Percentiles rank a stretch among this genome's conserved stretches.
These are phyloP conservation scores for Euclidia mi DNA, from an alignment of 2,888 invertebrate species.

Conservation along the genomic window DNA sequence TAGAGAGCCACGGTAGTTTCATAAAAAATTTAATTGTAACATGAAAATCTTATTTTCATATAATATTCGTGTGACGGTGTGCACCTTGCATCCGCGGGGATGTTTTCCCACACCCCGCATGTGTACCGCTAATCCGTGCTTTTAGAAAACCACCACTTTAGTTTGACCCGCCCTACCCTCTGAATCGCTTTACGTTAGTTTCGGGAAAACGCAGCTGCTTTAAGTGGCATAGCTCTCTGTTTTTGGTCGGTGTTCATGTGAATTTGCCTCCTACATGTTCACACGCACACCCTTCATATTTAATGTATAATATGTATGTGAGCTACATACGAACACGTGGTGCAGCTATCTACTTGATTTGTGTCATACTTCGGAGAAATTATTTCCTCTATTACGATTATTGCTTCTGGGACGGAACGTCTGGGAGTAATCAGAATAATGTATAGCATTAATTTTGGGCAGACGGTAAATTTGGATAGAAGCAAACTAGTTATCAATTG, in stretches of 20 bases:
- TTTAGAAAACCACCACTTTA: conserved; percentile 59
- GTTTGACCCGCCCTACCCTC: conserved; percentile 57
- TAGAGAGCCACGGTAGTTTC: neutral
- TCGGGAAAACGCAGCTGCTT: conserved; percentile 47
- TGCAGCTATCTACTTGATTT: conserved; percentile 32
- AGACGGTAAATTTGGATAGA: no score
- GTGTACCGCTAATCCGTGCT: conserved; percentile 68
- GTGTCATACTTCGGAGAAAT: conserved; percentile 33
- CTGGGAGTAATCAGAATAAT: no score
- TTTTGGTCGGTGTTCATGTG: conserved; percentile 69
- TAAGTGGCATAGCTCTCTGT: conserved; percentile 59
- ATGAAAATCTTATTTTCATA: conserved; percentile 42
- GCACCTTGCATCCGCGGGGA: conserved; percentile 70
- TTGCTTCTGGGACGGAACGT: neutral
- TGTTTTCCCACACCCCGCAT: conserved; percentile 74
- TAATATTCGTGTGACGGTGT: conserved; percentile 44
- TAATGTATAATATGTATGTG: conserved; percentile 41
- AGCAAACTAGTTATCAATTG: no score
- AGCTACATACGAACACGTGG: conserved; percentile 42
- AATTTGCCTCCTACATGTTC: conserved; percentile 75
- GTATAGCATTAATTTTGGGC: no score
- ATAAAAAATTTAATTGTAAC: neutral
- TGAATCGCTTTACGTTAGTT: conserved; percentile 47
- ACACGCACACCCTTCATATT: conserved; percentile 66
- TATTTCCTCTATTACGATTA: conserved; percentile 28